phyloP scores from a whole-genome alignment of 1,140 invertebrate species.

The Orchesella cincta region DNA sequence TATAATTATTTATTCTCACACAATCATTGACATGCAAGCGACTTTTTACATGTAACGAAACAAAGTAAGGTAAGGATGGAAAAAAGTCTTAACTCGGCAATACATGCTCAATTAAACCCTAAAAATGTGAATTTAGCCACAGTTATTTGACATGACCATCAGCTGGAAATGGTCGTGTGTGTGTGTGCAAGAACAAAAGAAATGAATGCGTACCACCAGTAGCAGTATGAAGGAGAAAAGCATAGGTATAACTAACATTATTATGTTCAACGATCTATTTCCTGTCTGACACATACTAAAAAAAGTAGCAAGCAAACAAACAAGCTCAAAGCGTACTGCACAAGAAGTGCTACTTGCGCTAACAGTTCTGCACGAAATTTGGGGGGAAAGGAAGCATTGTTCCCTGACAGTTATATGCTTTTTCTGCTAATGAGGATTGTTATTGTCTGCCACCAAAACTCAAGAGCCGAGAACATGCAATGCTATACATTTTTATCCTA shows the following conservation, averaged over 20 bases:
- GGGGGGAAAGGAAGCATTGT: neutral
- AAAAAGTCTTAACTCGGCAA: neutral
- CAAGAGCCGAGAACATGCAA: constrained; percentile 14
- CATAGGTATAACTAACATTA: constrained; percentile 1
- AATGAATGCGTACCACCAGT: constrained; percentile 4
- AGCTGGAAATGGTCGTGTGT: neutral
- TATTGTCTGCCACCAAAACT: constrained; percentile 8
- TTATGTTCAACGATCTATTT: constrained; percentile 12
- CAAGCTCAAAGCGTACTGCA: too few species aligned
- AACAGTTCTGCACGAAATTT: neutral
- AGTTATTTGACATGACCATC: neutral
- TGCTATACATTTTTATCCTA: neutral
- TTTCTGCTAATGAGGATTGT: neutral
- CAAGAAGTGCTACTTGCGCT: too few species aligned
- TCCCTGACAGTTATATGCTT: neutral
- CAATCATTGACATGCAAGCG: constrained; percentile 15
- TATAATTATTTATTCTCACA: constrained; percentile 27
- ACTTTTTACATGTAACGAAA: neutral
- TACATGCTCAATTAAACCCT: constrained; percentile 25
- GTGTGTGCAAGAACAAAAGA: neutral
- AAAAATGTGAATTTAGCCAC: neutral
- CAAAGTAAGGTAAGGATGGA: neutral
- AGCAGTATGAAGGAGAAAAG: neutral
- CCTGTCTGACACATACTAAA: neutral
- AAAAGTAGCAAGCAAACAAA: constrained; percentile 5